Base-by-base conservation (phyloP, 2,797 vertebrate genomes). In the Corythornis leucogaster region DNA sequence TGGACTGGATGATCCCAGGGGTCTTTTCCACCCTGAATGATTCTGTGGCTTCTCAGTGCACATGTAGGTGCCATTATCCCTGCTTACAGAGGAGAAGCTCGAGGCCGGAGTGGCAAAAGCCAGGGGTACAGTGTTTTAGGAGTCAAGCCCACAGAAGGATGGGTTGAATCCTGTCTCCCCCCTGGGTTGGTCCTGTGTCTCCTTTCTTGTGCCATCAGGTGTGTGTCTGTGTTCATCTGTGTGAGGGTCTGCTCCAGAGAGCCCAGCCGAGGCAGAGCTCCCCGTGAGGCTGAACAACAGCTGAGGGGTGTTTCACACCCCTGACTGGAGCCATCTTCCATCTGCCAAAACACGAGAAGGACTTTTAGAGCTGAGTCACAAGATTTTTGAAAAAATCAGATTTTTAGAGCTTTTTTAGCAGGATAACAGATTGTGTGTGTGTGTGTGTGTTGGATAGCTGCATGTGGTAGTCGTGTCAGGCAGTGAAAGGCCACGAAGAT, bases 261-360 rank as follows among this genome's bases (percentile, higher is more conserved):
- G 53, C 15, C 8, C 82, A 74, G 57, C 22, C 22, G 35, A 61
- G 35, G 73, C 69, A 58, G 59, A 53, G 61, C 62, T 80, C 53
- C 75, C 87, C 61, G 7, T 12, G 26, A 19, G 54, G 48, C n/a
- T n/a, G n/a, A n/a, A n/a, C n/a, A n/a, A n/a, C n/a, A n/a, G n/a
- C 69, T 55, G 42, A 58, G 54, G 81, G 50, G 28, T 80, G 50
- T 92, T 93, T 82, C 69, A 75, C 87, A 78, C 24, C 28, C 19
- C 30, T 68, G 58, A 75, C 62, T 90, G 75, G 80, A 90, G n/a
- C 73, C 92, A 53, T 87, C 73, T 89, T 90, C 84, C 55, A n/a
- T 50, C 73, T 93, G 76, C 94, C 81, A 67, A 83, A 89, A 57
- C 35, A 26, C 6, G 25, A 31, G n/a, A n/a, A 24, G 38, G 25